Base-by-base conservation (phyloP, 2,888 invertebrate genomes). In the Pyrrhia umbra region DNA sequence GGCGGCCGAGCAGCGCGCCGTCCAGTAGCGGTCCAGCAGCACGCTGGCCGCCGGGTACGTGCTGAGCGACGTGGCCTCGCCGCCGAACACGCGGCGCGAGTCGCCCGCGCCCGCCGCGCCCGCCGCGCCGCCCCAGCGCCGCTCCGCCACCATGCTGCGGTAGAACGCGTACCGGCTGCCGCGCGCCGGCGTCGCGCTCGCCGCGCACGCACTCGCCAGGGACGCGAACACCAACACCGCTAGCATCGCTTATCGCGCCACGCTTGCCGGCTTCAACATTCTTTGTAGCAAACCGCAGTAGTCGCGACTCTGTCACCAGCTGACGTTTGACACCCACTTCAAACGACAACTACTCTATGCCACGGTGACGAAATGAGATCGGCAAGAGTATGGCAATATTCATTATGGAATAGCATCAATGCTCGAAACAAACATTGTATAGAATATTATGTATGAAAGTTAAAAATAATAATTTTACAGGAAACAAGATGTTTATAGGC, bases 51-150 rank as follows among this genome's bases (percentile, higher is more conserved):
- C 79, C 13, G 90, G 87, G 75, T 81, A 90, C 66, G 67, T 73
- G 21, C 47, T 42, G 67, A 87, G 76, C 47, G 69, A 25, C 2
- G 84, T 82, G 54, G 85, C 59, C 10, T 58, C 55, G 15, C 92
- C 93, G 27, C 93, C 93, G 82, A 90, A 92, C 71, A 93, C 85
- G 55, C 94, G 89, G 43, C 93, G 87, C 57, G 85, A 0, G 6
- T 13, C 42, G 27, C 46, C 30, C 40, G 18, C 40, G 20, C 25
- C 21, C 20, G 18, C 2, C 73, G 15, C 81, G 80, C 47, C 67
- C 56, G 25, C 55, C 43, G 51, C 10, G 5, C 6, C 18, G n/a
- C 2, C 45, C 45, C 21, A 10, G 47, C 52, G 39, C 55, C 49
- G 55, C 42, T 4, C 52, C 39, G n/a, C 6, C 25, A 15, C 18